Percentiles rank a stretch among this genome's conserved stretches.
Evolutionary conservation across 2,888 invertebrate genomes (phyloP).

Genomic region (Ochropleura leucogaster): DNA sequence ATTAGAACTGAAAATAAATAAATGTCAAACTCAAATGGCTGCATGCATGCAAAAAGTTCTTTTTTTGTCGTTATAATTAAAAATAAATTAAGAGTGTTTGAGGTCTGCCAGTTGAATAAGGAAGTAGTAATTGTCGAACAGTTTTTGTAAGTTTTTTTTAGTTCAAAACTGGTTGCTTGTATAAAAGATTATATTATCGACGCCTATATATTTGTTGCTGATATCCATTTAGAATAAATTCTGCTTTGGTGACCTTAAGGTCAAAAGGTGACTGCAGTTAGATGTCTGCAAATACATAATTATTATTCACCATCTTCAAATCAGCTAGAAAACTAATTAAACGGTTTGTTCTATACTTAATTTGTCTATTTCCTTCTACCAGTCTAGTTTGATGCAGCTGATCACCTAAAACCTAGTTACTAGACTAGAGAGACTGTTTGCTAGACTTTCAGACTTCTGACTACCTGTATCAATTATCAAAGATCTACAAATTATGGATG

Average conservation of each 20-base stretch:
- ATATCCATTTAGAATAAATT: background rate
- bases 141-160: slow-evolving; percentile 33
- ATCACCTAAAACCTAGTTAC: background rate
- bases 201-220: background rate
- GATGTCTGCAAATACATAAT: slow-evolving; percentile 3
- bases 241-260: slow-evolving; percentile 1
- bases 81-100: slow-evolving; percentile 11
- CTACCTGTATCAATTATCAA: background rate
- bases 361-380: background rate
- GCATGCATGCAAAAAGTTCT: background rate
- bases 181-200: background rate
- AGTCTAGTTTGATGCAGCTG: background rate
- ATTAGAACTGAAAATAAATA: slow-evolving; percentile 19
- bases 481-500: background rate
- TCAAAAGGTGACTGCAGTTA: slow-evolving; percentile 39
- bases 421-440: background rate
- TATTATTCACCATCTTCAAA: background rate
- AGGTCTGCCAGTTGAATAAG: background rate
- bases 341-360: background rate
- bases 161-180: background rate
- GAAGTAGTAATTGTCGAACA: slow-evolving; percentile 28
- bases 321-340: background rate
- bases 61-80: slow-evolving; percentile 22
- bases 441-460: background rate
- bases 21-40: slow-evolving; percentile 17